These are phyloP conservation scores for Emydocephalus ijimae DNA, from an alignment of 2,113 vertebrate genomes.

Conservation along the genomic window DNA sequence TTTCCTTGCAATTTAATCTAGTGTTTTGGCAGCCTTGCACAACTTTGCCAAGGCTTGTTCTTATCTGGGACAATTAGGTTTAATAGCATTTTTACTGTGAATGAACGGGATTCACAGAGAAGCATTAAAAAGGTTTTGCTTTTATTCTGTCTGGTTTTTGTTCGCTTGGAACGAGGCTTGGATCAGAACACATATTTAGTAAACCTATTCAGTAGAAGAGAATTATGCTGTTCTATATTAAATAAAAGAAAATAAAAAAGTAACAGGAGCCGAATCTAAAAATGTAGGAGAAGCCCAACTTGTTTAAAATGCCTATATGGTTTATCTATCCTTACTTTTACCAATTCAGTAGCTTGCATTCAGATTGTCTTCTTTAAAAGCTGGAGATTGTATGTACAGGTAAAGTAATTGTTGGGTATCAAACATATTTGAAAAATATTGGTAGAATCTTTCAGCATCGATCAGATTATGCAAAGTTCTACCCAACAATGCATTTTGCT, in stretches of 20 bases:
- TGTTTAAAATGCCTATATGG: neutral
- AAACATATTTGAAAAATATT: neutral
- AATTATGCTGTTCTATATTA: neutral
- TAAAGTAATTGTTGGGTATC: neutral
- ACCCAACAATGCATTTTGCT: neutral
- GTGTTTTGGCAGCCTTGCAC: too few species aligned
- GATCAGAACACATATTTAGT: neutral
- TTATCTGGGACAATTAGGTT: too few species aligned
- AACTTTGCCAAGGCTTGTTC: too few species aligned
- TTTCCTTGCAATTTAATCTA: too few species aligned
- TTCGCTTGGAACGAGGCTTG: too few species aligned
- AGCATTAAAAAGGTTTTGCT: too few species aligned
- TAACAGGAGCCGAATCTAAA: neutral
- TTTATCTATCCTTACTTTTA: neutral
- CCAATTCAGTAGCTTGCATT: neutral
- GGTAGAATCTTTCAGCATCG: neutral
- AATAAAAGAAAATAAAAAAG: neutral
- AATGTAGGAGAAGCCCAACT: neutral
- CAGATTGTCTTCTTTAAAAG: too few species aligned
- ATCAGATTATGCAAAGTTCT: neutral
- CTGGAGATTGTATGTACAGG: neutral
- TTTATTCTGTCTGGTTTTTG: too few species aligned
- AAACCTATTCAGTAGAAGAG: neutral
- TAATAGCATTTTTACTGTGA: too few species aligned
- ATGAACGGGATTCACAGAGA: too few species aligned